Base-by-base conservation (phyloP, 2,113 vertebrate species). In the Aplodontia rufa region DNA sequence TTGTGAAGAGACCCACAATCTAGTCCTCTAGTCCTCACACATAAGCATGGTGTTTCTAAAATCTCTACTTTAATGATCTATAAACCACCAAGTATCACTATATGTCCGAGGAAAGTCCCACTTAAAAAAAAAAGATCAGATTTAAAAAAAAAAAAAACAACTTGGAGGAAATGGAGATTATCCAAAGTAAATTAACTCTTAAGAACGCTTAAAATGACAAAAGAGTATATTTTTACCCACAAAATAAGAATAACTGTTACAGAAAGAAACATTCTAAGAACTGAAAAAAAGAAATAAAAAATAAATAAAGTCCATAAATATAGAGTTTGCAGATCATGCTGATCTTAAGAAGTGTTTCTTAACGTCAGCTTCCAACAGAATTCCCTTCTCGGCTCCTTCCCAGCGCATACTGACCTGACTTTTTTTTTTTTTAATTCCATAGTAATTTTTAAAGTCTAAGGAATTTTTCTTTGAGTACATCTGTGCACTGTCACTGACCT, bases 181-280 rank as follows among this genome's bases (percentile, higher is more conserved):
- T 64, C 16, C 47, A 94, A 95, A 90, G 69, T 69, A 84, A 69
- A 84, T 40, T 75, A 75, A 24, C 12, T 79, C 42, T 88, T 95
- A 88, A 64, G 75, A 72, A 60, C 35, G 24, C 53, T 86, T 87
- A 78, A 47, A 91, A 62, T 94, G 5, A 35, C 51, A 78, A 95
- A 94, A 85, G 3, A 64, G 53, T 76, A 35, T 74, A 83, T 17
- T 76, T 55, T 3, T 30, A 75, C 55, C 8, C 69, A 84, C 26
- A 69, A 81, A 92, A 86, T 26, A 95, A 53, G 53, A 79, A 74
- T 94, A 35, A 42, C 68, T 49, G 10, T 42, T 74, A 35, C 94
- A 79, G 86, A 84, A 84, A 51, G 60, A 76, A 94, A 74, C 19
- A 78, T 71, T 94, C 47, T 80, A 83, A 49, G 30, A 88, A 79